Conservation (phyloP, 2,797 vertebrate genomes). For the Hypotaenidia philippensis region DNA sequence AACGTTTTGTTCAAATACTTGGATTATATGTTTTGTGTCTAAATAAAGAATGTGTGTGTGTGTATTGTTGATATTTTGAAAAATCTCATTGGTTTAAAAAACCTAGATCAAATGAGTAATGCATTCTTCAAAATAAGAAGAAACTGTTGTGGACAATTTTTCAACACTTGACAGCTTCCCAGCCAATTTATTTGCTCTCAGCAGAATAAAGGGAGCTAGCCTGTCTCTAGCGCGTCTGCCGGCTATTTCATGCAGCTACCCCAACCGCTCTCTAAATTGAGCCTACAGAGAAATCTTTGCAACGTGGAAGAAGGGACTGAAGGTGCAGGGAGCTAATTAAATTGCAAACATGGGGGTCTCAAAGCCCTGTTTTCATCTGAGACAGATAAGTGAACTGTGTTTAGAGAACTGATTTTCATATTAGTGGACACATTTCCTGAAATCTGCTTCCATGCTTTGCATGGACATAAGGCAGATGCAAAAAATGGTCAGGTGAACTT, state of each 20-base stretch:
- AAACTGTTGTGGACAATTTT: constrained; percentile 49
- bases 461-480: background rate
- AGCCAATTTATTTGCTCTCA: constrained; percentile 57
- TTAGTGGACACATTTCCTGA: background rate
- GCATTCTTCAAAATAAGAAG: constrained; percentile 46
- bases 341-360: background rate
- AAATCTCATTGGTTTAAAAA: constrained; percentile 50
- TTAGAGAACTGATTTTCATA: constrained; percentile 1
- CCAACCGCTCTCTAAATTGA: constrained; percentile 31
- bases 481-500: background rate
- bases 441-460: background rate
- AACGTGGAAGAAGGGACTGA: background rate
- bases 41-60: background rate
- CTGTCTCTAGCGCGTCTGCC: background rate
- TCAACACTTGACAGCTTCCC: constrained; percentile 51
- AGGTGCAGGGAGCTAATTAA: constrained; percentile 38
- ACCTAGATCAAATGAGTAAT: constrained; percentile 59
- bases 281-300: constrained; percentile 26
- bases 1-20: background rate
- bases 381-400: background rate
- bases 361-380: constrained; percentile 30
- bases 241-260: constrained; percentile 41
- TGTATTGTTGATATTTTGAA: background rate
- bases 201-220: constrained; percentile 34
- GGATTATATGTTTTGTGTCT: background rate